Conservation (phyloP, 2,797 vertebrate genomes). For the Tadarida brasiliensis region DNA sequence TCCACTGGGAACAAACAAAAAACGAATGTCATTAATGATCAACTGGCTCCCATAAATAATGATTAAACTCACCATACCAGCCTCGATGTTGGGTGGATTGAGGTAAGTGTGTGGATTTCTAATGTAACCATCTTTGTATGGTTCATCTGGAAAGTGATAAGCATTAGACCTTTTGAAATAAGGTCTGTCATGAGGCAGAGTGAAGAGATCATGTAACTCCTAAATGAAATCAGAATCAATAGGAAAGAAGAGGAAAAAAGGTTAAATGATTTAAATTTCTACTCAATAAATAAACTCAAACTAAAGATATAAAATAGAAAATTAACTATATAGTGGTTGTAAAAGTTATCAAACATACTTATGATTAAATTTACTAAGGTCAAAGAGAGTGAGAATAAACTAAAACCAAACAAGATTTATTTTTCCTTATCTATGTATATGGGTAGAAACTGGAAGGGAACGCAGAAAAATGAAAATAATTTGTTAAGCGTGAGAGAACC, state of each 20-base stretch:
- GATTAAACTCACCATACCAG: slow-evolving; percentile 90
- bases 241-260: background rate
- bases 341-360: slow-evolving; percentile 35
- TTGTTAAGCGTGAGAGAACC: slow-evolving; percentile 3
- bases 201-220: slow-evolving; percentile 93
- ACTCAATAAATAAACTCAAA: slow-evolving; percentile 34
- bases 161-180: slow-evolving; percentile 94
- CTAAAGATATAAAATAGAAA: slow-evolving; percentile 35
- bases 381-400: slow-evolving; percentile 11
- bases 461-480: slow-evolving; percentile 32
- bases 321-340: background rate
- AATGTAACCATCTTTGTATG: slow-evolving; percentile 94
- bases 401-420: slow-evolving; percentile 9
- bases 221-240: slow-evolving; percentile 80
- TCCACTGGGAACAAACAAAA: background rate
- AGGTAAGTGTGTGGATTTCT: slow-evolving; percentile 94
- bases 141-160: slow-evolving; percentile 95
- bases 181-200: slow-evolving; percentile 92
- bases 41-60: background rate
- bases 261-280: slow-evolving; percentile 35
- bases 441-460: background rate
- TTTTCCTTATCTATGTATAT: background rate
- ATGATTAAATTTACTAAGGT: slow-evolving; percentile 31
- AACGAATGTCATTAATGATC: background rate
- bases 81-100: slow-evolving; percentile 90